Evolutionary conservation across 2,888 invertebrate species (phyloP).

Genomic region (Scrobipalpa costella): DNA sequence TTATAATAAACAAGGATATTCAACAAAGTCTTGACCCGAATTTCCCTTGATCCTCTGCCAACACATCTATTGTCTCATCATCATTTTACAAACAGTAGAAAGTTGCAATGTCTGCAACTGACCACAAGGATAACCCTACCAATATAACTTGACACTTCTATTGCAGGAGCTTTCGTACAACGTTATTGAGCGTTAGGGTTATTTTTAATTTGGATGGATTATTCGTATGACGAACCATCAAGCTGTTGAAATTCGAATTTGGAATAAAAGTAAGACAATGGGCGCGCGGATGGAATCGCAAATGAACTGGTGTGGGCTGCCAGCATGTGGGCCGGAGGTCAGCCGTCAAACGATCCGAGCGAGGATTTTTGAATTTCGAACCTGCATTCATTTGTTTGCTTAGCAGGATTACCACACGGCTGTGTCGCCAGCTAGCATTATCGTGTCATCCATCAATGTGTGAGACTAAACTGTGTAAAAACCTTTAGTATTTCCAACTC

Average conservation of each 20-base stretch:
- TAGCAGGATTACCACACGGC: too few relatives aligned
- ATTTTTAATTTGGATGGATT: conserved; percentile 14
- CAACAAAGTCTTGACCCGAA: conserved; percentile 22
- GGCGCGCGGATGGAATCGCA: conserved; percentile 71
- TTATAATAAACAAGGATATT: conserved; percentile 18
- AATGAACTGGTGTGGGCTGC: conserved; percentile 69
- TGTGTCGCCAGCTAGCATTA: too few relatives aligned
- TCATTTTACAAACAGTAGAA: conserved; percentile 42
- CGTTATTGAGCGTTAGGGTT: neutral
- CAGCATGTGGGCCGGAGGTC: conserved; percentile 77
- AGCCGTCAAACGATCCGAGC: conserved; percentile 49
- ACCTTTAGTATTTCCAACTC: too few relatives aligned
- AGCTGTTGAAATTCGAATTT: conserved; percentile 59
- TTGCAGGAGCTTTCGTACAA: neutral
- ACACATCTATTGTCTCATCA: conserved; percentile 35
- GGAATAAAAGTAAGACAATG: conserved; percentile 75
- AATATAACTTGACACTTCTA: conserved; percentile 4
- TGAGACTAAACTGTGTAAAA: too few relatives aligned
- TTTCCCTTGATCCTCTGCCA: conserved; percentile 57
- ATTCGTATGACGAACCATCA: conserved; percentile 27
- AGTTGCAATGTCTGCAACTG: conserved; percentile 39
- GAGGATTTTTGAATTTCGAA: conserved; percentile 50
- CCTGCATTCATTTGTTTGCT: conserved; percentile 6
- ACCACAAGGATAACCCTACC: conserved; percentile 39
- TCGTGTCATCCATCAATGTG: too few relatives aligned